Base-by-base conservation (phyloP, 2,888 invertebrate species). In the Embidobia sp. region DNA sequence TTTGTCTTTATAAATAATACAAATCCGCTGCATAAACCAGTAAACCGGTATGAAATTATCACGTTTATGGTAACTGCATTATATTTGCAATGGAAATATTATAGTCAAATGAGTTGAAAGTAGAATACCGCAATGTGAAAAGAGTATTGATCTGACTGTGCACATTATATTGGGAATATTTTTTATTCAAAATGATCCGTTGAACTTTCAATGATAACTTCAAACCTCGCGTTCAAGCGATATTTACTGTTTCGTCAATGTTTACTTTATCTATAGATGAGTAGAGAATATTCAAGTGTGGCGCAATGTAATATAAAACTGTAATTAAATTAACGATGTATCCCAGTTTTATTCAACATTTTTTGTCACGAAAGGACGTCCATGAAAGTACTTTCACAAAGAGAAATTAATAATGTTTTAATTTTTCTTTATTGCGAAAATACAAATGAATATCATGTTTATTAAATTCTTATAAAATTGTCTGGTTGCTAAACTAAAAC, bases 231-330 rank as follows among this genome's bases (percentile, higher is more conserved):
- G 10, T 18, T 64, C 42, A 42, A 5, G 8, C 42, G 64, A 33
- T 66, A 53, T 66, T 44, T 22, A 51, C 31, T 42, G 37, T 18
- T 31, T 19, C 44, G 42, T 53, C 51, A 66, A 53, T 66, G 44
- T 66, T 66, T 42, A 31, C n/a, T 67, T 29, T 16, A 37, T 19
- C n/a, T n/a, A n/a, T n/a, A n/a, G 10, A 10, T 18, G 10, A 13
- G 13, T 16, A 44, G 42, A 8, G 53, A 53, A 53, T 27, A 55
- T 55, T 35, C 46, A 44, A 33, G 35, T 16, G 26, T 3, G 4
- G 10, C 6, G 18, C 29, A 44, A 53, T 13, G 15, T 16, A 33
- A 53, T 44, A 46, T 19, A 33, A 42, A 26, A 53, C 26, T 27
- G 27, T 53, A 53, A 44, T 66, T 46, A 29, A 66, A 46, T 66